A percentile compares a stretch with the other conserved stretches of the same genome.
These are phyloP conservation scores for Mesoligia furuncula DNA, from an alignment of 2,888 invertebrate genomes.

Conservation along the genomic window DNA sequence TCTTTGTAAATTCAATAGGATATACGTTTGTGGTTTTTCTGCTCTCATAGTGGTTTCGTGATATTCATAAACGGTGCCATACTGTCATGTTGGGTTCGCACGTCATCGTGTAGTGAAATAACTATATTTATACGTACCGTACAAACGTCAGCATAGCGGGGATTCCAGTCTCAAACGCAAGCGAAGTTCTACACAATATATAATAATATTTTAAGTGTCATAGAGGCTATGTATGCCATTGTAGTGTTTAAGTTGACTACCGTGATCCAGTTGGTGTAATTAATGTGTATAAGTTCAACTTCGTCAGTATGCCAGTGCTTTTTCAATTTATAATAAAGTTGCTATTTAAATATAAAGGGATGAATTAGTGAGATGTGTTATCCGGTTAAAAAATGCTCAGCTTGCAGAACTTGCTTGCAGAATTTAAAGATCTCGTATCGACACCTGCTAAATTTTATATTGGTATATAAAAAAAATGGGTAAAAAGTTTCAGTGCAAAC, in stretches of 20 bases:
- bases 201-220: constrained; percentile 1
- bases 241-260: constrained; percentile 24
- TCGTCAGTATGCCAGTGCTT: background rate
- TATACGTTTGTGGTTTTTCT: background rate
- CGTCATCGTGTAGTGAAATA: background rate
- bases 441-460: background rate
- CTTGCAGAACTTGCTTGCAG: background rate
- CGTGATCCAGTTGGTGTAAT: background rate
- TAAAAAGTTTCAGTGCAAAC: background rate
- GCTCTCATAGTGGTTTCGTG: background rate
- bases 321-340: background rate
- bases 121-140: too few species aligned
- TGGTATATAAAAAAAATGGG: background rate
- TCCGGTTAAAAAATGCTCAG: background rate
- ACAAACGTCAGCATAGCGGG: background rate
- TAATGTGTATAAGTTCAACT: background rate
- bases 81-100: background rate
- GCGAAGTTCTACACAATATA: constrained; percentile 7
- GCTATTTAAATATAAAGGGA: background rate
- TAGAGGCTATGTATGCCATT: constrained; percentile 25
- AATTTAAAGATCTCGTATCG: background rate
- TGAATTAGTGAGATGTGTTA: background rate
- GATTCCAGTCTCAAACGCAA: constrained; percentile 10
- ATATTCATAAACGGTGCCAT: background rate
- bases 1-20: background rate